Conservation (phyloP, 1,140 invertebrate species). For the Bombus balteatus region DNA sequence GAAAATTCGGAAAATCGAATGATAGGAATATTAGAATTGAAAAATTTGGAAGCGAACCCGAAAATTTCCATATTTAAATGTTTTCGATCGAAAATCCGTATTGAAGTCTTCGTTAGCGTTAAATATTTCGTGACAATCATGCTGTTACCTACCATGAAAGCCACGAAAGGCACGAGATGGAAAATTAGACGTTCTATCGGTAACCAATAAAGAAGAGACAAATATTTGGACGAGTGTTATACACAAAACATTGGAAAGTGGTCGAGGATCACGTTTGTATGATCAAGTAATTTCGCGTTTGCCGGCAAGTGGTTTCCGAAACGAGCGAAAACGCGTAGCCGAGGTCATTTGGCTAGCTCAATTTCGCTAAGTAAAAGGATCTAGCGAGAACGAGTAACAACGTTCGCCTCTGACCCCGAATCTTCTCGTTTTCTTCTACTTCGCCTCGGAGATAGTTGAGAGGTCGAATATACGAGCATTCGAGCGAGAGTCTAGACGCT, state of each 20-base stretch:
- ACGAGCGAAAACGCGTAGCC: background rate
- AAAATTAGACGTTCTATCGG: background rate
- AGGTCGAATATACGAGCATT: slow-evolving; percentile 24
- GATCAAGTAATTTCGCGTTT: background rate
- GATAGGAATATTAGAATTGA: background rate
- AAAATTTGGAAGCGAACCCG: background rate
- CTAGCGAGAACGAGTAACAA: slow-evolving; percentile 37
- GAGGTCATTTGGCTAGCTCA: slow-evolving; percentile 43
- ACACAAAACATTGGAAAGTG: background rate
- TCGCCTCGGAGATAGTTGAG: slow-evolving; percentile 17
- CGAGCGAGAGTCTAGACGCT: background rate
- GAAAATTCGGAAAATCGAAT: too few relatives aligned
- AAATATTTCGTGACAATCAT: background rate
- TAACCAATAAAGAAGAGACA: background rate
- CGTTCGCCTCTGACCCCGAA: background rate
- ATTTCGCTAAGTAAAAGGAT: slow-evolving; percentile 65
- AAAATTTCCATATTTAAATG: background rate
- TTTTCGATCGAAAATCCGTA: background rate
- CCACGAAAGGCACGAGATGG: background rate
- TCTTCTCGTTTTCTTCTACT: slow-evolving; percentile 31
- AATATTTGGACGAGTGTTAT: background rate
- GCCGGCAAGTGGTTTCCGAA: background rate
- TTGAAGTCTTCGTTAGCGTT: background rate
- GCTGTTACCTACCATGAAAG: too few relatives aligned
- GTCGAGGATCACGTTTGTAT: background rate